Base-by-base conservation (phyloP, 1,140 invertebrate genomes). In the Akabosia matsudoensis region DNA sequence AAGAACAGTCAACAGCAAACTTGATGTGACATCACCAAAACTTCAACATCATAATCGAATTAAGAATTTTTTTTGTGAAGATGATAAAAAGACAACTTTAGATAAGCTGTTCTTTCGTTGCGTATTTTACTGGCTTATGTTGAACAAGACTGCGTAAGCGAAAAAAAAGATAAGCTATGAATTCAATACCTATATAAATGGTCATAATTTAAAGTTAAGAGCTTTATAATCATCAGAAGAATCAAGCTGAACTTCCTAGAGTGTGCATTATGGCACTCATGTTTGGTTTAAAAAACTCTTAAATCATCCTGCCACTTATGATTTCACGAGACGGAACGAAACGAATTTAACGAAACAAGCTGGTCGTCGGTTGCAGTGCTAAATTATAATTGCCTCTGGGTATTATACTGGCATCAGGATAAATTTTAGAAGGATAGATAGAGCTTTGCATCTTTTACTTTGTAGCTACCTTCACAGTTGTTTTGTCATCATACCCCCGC, bases 301-400 rank as follows among this genome's bases (percentile, higher is more conserved):
- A 67, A 67, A 67, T 31, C 26, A 28, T 30, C 30, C 3, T 67
- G 30, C 26, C 61, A 30, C 61, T 67, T 67, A 7, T 16, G n/a
- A 67, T 67, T 30, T 30, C 10, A 67, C 61, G 61, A 31, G 24
- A 67, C 22, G 61, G 61, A 67, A 67, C 61, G 61, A 67, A 67
- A 67, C 28, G 3, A 61, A 22, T 7, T n/a, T n/a, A n/a, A n/a
- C n/a, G n/a, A n/a, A n/a, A n/a, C n/a, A 14, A n/a, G 54, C 22
- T 61, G n/a, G n/a, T n/a, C n/a, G n/a, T n/a, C n/a, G n/a, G n/a
- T n/a, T n/a, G n/a, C n/a, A 51, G 45, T 13, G n/a, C n/a, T 51
- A 13, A 61, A 61, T 22, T 16, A 24, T 4, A 61, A 61, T n/a
- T 18, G 37, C 37, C 37, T 45, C 37, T n/a, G 14, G 54, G 54